Percentiles rank a stretch among this genome's conserved stretches.
phyloP scores from a whole-genome alignment of 2,888 invertebrate genomes.

The Torymus texanus region DNA sequence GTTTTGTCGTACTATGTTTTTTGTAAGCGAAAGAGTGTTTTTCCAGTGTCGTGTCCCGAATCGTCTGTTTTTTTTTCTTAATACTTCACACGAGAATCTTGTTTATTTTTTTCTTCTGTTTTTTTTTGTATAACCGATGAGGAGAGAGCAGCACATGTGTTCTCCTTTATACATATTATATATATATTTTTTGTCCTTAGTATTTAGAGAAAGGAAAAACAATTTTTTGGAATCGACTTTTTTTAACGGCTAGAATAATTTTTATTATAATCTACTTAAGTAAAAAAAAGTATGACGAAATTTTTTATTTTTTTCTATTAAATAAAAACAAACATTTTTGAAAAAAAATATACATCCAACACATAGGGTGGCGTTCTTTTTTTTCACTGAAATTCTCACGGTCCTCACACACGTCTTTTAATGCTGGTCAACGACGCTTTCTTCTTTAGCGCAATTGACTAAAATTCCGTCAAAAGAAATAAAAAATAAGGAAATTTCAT shows the following conservation, averaged over 20 bases:
- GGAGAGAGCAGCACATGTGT: conserved; percentile 47
- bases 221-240: conserved; percentile 53
- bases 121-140: conserved; percentile 50
- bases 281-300: conserved; percentile 56
- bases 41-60: conserved; percentile 54
- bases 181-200: conserved; percentile 55
- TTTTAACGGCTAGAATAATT: conserved; percentile 56
- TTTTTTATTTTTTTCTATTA: conserved; percentile 60
- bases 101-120: conserved; percentile 55
- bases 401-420: conserved; percentile 40
- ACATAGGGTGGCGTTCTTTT: conserved; percentile 53
- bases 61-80: conserved; percentile 52
- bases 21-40: conserved; percentile 51
- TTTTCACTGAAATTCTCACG: conserved; percentile 54
- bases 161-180: conserved; percentile 49
- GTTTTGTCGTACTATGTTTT: conserved; percentile 54
- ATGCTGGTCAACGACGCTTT: conserved; percentile 10
- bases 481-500: background rate
- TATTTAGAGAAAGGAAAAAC: conserved; percentile 53
- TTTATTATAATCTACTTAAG: conserved; percentile 58
- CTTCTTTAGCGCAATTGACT: conserved; percentile 15
- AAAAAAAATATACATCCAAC: conserved; percentile 49
- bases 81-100: conserved; percentile 48
- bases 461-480: conserved; percentile 35
- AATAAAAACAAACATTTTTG: conserved; percentile 58